phyloP scores from a whole-genome alignment of 2,888 invertebrate species.

The Xylota sylvarum region DNA sequence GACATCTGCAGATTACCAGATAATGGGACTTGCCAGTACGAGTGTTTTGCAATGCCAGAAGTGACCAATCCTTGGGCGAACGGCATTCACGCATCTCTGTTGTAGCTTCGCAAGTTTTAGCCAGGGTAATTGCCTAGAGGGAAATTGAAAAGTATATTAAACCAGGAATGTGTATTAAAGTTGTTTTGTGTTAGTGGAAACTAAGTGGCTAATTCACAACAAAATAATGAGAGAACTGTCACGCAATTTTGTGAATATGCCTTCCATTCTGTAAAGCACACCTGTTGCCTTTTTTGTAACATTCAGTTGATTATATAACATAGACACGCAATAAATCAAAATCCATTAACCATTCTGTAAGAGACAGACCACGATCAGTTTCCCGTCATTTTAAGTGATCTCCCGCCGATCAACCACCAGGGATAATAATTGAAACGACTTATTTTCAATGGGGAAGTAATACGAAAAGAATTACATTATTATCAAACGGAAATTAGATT shows the following conservation, averaged over 20 bases:
- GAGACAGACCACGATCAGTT: not conserved
- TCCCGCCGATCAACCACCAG: not conserved
- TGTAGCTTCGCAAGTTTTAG: conserved; percentile 97
- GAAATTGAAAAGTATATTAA: not conserved
- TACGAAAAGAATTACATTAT: conserved; percentile 29
- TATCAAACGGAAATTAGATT: conserved; percentile 70
- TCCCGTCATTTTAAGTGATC: not conserved
- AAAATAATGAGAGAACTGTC: too few relatives aligned
- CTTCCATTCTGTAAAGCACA: too few relatives aligned
- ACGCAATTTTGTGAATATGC: too few relatives aligned
- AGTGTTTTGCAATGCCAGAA: conserved; percentile 95
- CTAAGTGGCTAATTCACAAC: too few relatives aligned
- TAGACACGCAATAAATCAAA: not conserved
- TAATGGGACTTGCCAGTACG: conserved; percentile 97
- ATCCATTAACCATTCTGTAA: not conserved
- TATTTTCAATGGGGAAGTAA: conserved; percentile 43
- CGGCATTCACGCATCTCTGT: conserved; percentile 95
- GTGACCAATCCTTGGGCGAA: conserved; percentile 95
- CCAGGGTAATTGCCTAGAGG: conserved; percentile 91
- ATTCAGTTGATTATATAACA: too few relatives aligned
- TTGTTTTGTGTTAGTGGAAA: too few relatives aligned
- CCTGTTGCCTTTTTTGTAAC: too few relatives aligned
- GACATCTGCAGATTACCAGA: conserved; percentile 95
- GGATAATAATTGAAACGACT: conserved; percentile 16
- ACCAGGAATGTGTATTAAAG: too few relatives aligned